Evolutionary conservation across 64 coral and sea anemone genomes (phyloP).

Genomic region (Porites australiensis): DNA sequence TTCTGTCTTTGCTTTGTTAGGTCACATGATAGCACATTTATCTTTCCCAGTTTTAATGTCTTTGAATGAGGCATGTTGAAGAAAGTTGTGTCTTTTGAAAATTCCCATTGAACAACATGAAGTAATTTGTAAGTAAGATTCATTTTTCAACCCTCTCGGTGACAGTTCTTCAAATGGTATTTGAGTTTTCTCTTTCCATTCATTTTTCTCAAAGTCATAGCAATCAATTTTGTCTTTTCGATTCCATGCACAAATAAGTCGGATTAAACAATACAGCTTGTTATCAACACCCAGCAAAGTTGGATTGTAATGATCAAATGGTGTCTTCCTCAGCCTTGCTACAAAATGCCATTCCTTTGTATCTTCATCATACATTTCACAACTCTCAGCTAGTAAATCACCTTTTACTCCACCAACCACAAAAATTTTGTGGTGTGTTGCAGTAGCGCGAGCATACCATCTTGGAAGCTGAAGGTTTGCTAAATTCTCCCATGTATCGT

Average conservation of each 20-base stretch:
- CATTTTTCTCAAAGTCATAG: neutral
- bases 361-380: neutral
- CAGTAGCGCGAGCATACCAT: neutral
- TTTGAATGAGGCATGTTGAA: too few relatives aligned
- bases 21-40: too few relatives aligned
- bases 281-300: neutral
- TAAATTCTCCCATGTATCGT: slow-evolving; percentile 12
- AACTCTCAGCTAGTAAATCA: neutral
- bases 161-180: neutral
- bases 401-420: neutral
- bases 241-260: neutral
- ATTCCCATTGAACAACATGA: too few relatives aligned
- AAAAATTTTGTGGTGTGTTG: neutral
- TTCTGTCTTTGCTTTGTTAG: too few relatives aligned
- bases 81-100: too few relatives aligned
- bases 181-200: slow-evolving; percentile 6
- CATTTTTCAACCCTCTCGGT: neutral
- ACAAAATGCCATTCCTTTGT: slow-evolving; percentile 7
- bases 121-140: too few relatives aligned
- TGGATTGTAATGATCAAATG: neutral
- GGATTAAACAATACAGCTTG: slow-evolving; percentile 14
- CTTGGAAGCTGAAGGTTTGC: neutral
- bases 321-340: neutral
- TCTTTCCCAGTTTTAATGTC: neutral
- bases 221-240: slow-evolving; percentile 9